Percentiles rank a stretch among this genome's conserved stretches.
Conservation (phyloP, 1,140 invertebrate species). For the Coenobita brevimanus region DNA sequence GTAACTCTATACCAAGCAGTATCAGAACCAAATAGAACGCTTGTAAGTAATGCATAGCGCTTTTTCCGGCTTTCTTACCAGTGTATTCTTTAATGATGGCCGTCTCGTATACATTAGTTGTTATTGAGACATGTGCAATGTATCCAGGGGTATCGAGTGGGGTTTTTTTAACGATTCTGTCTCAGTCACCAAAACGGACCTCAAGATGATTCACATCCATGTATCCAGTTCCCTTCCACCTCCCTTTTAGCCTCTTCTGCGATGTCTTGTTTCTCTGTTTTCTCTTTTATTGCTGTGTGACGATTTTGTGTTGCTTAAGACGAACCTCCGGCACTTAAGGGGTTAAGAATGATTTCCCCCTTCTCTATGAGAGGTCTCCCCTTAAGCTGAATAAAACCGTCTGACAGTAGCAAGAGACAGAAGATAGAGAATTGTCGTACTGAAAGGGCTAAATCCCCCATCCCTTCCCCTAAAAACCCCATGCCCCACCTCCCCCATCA, state of each 20-base stretch:
- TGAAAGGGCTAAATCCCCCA: not conserved
- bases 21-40: slow-evolving; percentile 65
- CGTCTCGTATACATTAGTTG: slow-evolving; percentile 52
- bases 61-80: slow-evolving; percentile 58
- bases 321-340: no score
- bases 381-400: no score
- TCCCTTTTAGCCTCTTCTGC: no score
- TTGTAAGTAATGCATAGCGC: slow-evolving; percentile 65
- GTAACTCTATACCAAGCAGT: slow-evolving; percentile 64
- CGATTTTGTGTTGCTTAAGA: no score
- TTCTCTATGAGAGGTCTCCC: no score
- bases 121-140: slow-evolving; percentile 60
- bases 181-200: slow-evolving; percentile 54
- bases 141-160: slow-evolving; percentile 53
- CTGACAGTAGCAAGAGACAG: no score
- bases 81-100: slow-evolving; percentile 51
- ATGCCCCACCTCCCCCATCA: slow-evolving; percentile 21
- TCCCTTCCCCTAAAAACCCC: slow-evolving; percentile 7
- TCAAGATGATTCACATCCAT: slow-evolving; percentile 31
- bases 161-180: slow-evolving; percentile 26
- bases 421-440: no score
- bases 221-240: no score
- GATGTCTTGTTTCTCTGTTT: no score
- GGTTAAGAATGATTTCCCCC: no score
- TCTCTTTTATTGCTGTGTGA: no score